A percentile compares a stretch with the other conserved stretches of the same genome.
phyloP scores from a whole-genome alignment of 2,888 invertebrate genomes.

The Atethmia centrago region DNA sequence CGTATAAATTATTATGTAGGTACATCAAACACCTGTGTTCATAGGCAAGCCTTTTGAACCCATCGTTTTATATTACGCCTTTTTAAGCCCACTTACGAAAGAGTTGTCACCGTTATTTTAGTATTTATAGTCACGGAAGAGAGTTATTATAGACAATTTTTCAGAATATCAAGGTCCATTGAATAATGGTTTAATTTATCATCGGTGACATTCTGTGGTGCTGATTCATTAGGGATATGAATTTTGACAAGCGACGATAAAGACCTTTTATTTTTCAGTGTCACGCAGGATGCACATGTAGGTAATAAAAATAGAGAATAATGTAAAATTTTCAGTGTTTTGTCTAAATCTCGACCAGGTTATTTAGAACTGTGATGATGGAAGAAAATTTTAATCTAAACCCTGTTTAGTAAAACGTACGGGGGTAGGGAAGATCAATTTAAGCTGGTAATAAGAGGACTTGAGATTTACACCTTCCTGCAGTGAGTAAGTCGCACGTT shows the following conservation, averaged over 20 bases:
- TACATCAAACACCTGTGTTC: slow-evolving; percentile 58
- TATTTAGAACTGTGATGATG: slow-evolving; percentile 64
- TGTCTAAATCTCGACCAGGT: slow-evolving; percentile 71
- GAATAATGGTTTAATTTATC: slow-evolving; percentile 59
- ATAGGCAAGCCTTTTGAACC: slow-evolving; percentile 29
- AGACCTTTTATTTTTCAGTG: slow-evolving; percentile 66
- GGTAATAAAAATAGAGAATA: slow-evolving; percentile 80
- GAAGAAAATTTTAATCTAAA: slow-evolving; percentile 45
- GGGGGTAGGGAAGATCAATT: slow-evolving; percentile 66
- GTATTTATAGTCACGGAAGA: slow-evolving; percentile 49
- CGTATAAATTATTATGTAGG: slow-evolving; percentile 54
- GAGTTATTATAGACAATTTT: slow-evolving; percentile 55
- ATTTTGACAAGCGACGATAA: slow-evolving; percentile 45
- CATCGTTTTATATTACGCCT: background rate
- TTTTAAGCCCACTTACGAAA: slow-evolving; percentile 50
- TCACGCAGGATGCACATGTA: slow-evolving; percentile 79
- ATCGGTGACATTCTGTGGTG: slow-evolving; percentile 60
- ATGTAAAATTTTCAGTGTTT: slow-evolving; percentile 83
- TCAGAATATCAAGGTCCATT: slow-evolving; percentile 47
- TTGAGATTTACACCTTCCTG: slow-evolving; percentile 88
- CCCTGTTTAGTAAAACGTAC: slow-evolving; percentile 36
- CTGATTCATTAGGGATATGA: slow-evolving; percentile 76
- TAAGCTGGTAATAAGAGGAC: slow-evolving; percentile 76
- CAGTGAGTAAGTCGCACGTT: slow-evolving; percentile 75
- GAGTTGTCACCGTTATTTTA: slow-evolving; percentile 55